phyloP scores from a whole-genome alignment of 2,888 invertebrate species.

The Drosophila demipolita region DNA sequence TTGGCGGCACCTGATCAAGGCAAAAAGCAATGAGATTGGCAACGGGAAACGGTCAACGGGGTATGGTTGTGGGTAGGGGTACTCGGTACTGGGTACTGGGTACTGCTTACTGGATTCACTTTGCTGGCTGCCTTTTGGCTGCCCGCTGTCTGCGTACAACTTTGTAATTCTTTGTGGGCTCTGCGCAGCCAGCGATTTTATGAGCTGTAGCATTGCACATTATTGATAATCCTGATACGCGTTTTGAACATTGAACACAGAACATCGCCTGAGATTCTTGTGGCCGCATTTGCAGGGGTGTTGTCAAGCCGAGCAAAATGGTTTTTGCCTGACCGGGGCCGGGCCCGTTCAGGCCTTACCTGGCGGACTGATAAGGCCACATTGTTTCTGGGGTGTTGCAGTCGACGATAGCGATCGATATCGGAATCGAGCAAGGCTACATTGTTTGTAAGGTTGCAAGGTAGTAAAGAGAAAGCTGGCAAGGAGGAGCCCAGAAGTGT shows the following conservation, averaged over 20 bases:
- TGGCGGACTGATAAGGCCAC: conserved; percentile 60
- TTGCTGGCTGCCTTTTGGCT: conserved; percentile 16
- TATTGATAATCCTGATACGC: conserved; percentile 75
- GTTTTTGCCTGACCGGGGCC: conserved; percentile 8
- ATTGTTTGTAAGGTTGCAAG: conserved; percentile 29
- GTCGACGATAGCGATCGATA: conserved; percentile 61
- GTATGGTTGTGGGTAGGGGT: neutral
- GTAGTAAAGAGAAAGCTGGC: conserved; percentile 65
- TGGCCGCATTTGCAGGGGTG: conserved; percentile 61
- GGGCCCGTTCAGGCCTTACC: conserved; percentile 4
- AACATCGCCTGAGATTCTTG: conserved; percentile 42
- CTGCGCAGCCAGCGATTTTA: conserved; percentile 60
- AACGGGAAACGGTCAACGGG: neutral
- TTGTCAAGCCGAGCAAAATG: conserved; percentile 67
- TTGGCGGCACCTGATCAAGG: conserved; percentile 76
- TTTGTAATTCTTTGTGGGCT: conserved; percentile 65
- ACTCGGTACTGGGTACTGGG: conserved; percentile 2
- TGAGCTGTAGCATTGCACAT: conserved; percentile 78
- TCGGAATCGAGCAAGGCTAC: conserved; percentile 45
- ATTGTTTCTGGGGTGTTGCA: conserved; percentile 75
- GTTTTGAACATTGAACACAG: conserved; percentile 56
- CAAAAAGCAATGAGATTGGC: conserved; percentile 45
- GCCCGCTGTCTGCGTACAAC: conserved; percentile 63
- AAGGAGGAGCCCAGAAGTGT: conserved; percentile 45
- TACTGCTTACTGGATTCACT: conserved; percentile 1